Conservation (phyloP, 2,113 vertebrate genomes). For the Argyrosomus japonicus region DNA sequence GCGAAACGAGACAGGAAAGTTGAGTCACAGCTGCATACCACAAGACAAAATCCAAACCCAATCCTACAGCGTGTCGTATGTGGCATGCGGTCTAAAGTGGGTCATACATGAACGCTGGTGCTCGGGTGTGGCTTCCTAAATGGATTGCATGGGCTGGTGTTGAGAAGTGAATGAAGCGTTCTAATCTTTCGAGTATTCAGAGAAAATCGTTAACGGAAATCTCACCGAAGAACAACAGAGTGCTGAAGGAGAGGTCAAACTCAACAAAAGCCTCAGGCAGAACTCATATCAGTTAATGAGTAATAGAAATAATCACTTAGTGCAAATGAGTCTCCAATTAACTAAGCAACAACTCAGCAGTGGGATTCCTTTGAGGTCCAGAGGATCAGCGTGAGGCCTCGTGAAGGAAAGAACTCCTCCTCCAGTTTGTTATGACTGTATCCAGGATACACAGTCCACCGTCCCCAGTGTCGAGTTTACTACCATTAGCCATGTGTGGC, state of each 20-base stretch:
- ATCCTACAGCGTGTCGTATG: not conserved
- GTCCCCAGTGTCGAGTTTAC: constrained; percentile 61
- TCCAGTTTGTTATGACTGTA: constrained; percentile 73
- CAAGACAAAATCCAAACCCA: constrained; percentile 19
- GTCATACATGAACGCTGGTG: not conserved
- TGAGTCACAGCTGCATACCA: constrained; percentile 63
- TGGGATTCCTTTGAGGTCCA: not conserved
- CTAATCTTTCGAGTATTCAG: constrained; percentile 31
- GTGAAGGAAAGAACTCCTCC: constrained; percentile 32
- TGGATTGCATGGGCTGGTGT: constrained; percentile 1
- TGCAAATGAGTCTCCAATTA: constrained; percentile 21
- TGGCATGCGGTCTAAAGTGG: constrained; percentile 9
- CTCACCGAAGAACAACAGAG: not conserved
- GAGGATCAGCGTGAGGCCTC: constrained; percentile 33
- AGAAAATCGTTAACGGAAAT: constrained; percentile 29
- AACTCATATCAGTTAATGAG: not conserved
- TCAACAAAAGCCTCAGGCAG: not conserved
- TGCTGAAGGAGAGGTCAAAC: not conserved
- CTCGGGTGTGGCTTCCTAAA: constrained; percentile 63
- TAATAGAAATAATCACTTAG: constrained; percentile 1
- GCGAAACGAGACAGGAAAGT: constrained; percentile 52
- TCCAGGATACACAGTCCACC: constrained; percentile 74
- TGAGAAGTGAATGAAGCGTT: not conserved
- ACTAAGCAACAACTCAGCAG: not conserved
- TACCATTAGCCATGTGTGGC: constrained; percentile 15